phyloP scores from a whole-genome alignment of 2,797 vertebrate species.

The Scarus forsteni region DNA sequence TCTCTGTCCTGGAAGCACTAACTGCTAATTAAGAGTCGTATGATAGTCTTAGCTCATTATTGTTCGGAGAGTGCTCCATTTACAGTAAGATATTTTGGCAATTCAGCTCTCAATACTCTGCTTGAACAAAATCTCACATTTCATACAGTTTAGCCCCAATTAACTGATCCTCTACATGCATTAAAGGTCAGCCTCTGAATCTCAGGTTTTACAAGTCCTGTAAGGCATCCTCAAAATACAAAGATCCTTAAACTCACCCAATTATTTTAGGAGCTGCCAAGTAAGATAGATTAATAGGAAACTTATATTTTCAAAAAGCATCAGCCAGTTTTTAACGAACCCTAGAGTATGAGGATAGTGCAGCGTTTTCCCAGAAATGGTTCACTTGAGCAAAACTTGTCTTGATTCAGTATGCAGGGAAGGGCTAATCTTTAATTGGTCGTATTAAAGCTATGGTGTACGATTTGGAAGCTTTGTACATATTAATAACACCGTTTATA shows the following conservation, averaged over 20 bases:
- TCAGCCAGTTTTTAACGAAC: constrained; percentile 39
- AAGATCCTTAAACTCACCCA: constrained; percentile 31
- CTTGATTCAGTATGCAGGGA: too few relatives aligned
- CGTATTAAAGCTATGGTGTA: too few relatives aligned
- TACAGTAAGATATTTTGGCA: background rate
- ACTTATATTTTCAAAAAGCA: constrained; percentile 9
- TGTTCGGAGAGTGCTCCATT: background rate
- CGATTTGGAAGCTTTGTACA: too few relatives aligned
- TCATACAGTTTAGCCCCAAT: constrained; percentile 33
- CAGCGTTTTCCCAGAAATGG: too few relatives aligned
- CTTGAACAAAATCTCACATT: constrained; percentile 14
- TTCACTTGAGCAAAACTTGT: too few relatives aligned
- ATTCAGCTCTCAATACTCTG: background rate
- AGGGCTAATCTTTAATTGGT: too few relatives aligned
- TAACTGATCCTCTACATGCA: constrained; percentile 14
- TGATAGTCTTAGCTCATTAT: constrained; percentile 4
- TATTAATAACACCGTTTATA: too few relatives aligned
- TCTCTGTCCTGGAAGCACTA: background rate
- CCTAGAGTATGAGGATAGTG: constrained; percentile 3
- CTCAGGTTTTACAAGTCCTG: constrained; percentile 18
- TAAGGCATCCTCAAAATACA: constrained; percentile 31
- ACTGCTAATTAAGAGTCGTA: background rate
- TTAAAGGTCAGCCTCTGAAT: constrained; percentile 28
- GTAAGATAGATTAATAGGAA: constrained; percentile 13
- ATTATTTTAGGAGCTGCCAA: constrained; percentile 36